Conservation (phyloP, 2,888 invertebrate genomes). For the Stictocephala bisonia region DNA sequence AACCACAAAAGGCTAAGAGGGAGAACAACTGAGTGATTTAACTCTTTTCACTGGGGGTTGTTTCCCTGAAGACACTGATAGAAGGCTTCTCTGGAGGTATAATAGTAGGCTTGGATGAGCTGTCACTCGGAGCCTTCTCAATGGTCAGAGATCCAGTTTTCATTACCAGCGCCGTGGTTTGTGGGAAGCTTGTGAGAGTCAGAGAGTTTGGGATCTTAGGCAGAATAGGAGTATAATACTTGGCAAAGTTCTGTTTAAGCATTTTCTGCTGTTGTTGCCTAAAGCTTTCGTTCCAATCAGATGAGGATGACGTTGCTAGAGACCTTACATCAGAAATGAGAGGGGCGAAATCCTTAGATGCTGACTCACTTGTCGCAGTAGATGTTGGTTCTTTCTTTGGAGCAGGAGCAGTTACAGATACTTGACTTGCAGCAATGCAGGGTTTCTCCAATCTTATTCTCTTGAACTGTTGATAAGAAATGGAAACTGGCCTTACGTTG, state of each 20-base stretch:
- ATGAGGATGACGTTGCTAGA: constrained; percentile 59
- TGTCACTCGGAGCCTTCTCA: constrained; percentile 52
- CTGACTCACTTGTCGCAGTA: constrained; percentile 61
- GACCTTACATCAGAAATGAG: constrained; percentile 64
- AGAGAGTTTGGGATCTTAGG: constrained; percentile 75
- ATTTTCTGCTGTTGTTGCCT: constrained; percentile 40
- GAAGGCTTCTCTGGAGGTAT: constrained; percentile 57
- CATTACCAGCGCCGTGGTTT: constrained; percentile 61
- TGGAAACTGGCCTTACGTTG: constrained; percentile 18
- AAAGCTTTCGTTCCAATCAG: constrained; percentile 48
- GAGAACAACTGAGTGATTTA: background rate
- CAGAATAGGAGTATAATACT: constrained; percentile 48
- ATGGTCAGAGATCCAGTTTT: constrained; percentile 53
- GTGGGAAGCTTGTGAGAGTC: constrained; percentile 77
- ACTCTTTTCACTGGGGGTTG: constrained; percentile 46
- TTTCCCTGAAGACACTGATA: constrained; percentile 58
- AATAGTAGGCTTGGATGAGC: constrained; percentile 48
- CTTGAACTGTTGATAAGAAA: constrained; percentile 35
- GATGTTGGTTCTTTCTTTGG: constrained; percentile 47
- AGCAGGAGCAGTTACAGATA: constrained; percentile 59
- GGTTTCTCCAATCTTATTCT: constrained; percentile 17
- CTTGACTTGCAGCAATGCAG: background rate
- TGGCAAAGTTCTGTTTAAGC: constrained; percentile 35
- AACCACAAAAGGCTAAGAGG: constrained; percentile 4
- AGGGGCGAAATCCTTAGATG: constrained; percentile 62